phyloP scores from a whole-genome alignment of 2,888 invertebrate genomes.

The Tetanocera ferruginea region DNA sequence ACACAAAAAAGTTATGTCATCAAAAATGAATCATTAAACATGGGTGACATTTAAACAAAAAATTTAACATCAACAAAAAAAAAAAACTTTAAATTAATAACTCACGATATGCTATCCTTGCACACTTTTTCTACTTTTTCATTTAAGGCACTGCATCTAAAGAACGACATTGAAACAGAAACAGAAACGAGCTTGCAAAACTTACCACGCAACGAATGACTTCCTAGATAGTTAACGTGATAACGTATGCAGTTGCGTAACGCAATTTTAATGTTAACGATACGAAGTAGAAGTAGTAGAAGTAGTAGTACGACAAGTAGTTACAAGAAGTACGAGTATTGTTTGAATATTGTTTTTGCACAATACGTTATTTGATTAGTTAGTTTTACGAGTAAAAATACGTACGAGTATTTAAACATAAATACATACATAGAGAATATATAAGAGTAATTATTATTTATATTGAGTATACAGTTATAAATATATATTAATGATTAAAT shows the following conservation, averaged over 20 bases:
- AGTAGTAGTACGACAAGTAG: conserved; percentile 30
- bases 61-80: too few species aligned
- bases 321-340: conserved; percentile 8
- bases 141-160: conserved; percentile 20
- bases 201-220: conserved; percentile 58
- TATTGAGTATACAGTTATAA: neutral
- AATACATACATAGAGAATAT: neutral
- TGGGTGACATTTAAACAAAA: too few species aligned
- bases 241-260: conserved; percentile 13
- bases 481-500: neutral
- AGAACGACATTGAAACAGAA: conserved; percentile 28
- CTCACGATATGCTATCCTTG: conserved; percentile 33
- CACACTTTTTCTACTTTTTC: conserved; percentile 25
- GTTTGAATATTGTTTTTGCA: neutral
- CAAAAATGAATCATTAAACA: too few species aligned
- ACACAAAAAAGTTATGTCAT: too few species aligned
- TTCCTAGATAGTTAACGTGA: conserved; percentile 54
- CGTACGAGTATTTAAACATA: conserved; percentile 8
- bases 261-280: conserved; percentile 43
- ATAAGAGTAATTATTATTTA: conserved; percentile 21
- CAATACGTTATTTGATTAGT: neutral
- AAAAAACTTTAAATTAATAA: neutral
- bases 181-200: conserved; percentile 35
- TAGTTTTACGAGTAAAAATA: neutral
- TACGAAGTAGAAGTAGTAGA: conserved; percentile 44